phyloP scores from a whole-genome alignment of 2,113 vertebrate species.

The Lynx canadensis region DNA sequence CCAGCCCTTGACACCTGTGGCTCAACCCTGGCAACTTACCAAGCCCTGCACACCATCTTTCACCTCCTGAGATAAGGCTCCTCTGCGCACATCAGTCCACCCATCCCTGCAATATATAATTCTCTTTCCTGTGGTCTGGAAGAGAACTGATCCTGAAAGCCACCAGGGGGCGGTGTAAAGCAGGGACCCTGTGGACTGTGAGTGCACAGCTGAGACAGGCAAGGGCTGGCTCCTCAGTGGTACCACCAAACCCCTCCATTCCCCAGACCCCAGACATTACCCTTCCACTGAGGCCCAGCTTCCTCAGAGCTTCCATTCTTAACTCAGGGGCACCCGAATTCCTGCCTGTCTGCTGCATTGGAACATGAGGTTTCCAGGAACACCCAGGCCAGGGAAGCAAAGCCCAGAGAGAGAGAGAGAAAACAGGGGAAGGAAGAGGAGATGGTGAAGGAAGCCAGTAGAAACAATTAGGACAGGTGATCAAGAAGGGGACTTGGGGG shows the following conservation, averaged over 20 bases:
- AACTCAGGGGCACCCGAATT: background rate
- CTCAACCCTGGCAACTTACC: background rate
- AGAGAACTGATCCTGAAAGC: background rate
- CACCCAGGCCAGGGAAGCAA: background rate
- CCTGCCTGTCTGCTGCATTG: background rate
- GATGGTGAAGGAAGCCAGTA: background rate
- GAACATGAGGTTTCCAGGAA: background rate
- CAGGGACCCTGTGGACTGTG: background rate
- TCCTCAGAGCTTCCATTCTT: background rate
- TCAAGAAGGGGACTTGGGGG: background rate
- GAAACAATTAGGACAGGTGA: background rate
- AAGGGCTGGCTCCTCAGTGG: background rate
- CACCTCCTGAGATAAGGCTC: background rate
- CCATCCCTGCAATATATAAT: background rate
- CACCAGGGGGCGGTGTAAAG: constrained; percentile 73
- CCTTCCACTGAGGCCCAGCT: background rate
- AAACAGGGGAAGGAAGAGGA: too few species aligned
- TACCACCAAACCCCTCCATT: background rate
- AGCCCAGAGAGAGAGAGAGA: background rate
- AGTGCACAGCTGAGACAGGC: background rate
- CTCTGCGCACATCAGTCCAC: background rate
- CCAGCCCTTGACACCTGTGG: background rate
- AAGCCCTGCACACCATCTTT: background rate
- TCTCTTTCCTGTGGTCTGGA: background rate
- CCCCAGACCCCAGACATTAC: background rate